Evolutionary conservation across 2,113 vertebrate species (phyloP), one percentile per base, ranked within the genome.

Genomic region (Nesospiza acunhae): DNA sequence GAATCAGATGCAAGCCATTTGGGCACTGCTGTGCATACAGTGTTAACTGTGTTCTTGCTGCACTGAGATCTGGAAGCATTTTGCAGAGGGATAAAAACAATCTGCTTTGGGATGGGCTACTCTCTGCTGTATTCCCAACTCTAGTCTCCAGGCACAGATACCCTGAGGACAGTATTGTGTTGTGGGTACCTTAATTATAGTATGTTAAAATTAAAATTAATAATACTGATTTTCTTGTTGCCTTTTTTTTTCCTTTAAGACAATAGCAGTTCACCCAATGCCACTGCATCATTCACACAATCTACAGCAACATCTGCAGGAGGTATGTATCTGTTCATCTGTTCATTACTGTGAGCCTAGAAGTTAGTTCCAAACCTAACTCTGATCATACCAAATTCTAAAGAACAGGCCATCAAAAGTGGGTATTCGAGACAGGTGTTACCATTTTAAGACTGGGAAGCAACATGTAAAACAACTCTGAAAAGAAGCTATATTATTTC

Each of bases 271-370:
- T 62, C 24, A 58, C 16, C 70, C 70, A 67, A 0, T 64, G 5
- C 15, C 26, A 10, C 9, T 59, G 8, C 46, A 21, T 35, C 58
- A 73, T 22, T 73, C 42, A 55, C 50, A 22, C 50, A 58, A 24
- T 60, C 89, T 78, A 10, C 75, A 59, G 4, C 80, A 69, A n/a
- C 85, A 41, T 60, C 92, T 69, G 1, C 46, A 72, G 23, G 3
- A 76, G 92, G 96, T 97, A 93, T 2, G 97, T 96, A 23, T 91
- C 60, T 72, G 30, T 67, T 33, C 13, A 27, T 91, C 59, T 74
- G 31, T 68, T 30, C 12, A 4, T 74, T 73, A 7, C 35, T 64
- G 1, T 50, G n/a, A 55, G 42, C 6, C 2, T 81, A 42, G 22
- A 74, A 79, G 52, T 55, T 85, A 55, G 33, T 13, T 84, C 26